A percentile compares a stretch with the other conserved stretches of the same genome.
These are phyloP conservation scores for Sminthurides bifidus DNA, from an alignment of 1,140 invertebrate genomes.

Conservation along the genomic window DNA sequence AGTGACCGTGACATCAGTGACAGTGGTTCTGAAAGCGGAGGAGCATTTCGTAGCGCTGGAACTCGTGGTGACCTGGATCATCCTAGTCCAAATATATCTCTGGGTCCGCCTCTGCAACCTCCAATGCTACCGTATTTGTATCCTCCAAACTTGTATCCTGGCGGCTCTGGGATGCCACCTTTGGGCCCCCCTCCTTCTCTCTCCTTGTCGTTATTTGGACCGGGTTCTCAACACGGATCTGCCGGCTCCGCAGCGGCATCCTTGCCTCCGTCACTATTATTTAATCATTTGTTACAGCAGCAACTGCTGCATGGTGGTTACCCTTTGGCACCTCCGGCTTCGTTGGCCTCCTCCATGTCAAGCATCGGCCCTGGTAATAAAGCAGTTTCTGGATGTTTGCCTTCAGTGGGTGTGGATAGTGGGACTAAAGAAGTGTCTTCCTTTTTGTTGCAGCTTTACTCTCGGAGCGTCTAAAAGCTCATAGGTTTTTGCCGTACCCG, in stretches of 20 bases:
- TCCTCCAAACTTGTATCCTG: slow-evolving; percentile 64
- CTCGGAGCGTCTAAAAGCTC: slow-evolving; percentile 44
- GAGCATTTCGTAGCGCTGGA: slow-evolving; percentile 47
- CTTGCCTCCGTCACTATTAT: slow-evolving; percentile 30
- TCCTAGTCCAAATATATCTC: slow-evolving; percentile 69
- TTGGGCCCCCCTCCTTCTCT: slow-evolving; percentile 41
- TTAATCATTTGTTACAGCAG: slow-evolving; percentile 31
- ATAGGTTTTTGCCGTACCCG: slow-evolving; percentile 73
- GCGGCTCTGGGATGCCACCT: slow-evolving; percentile 40
- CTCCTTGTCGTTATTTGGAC: slow-evolving; percentile 34
- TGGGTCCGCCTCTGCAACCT: slow-evolving; percentile 75
- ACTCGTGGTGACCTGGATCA: slow-evolving; percentile 55
- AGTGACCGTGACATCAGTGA: slow-evolving; percentile 33
- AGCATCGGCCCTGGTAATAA: slow-evolving; percentile 33
- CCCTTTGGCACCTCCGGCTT: slow-evolving; percentile 32
- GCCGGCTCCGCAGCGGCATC: slow-evolving; percentile 34
- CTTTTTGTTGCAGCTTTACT: slow-evolving; percentile 35
- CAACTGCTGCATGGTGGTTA: slow-evolving; percentile 32
- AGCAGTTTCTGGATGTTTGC: slow-evolving; percentile 3
- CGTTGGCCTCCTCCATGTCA: slow-evolving; percentile 33
- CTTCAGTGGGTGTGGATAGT: too few species aligned
- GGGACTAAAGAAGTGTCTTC: slow-evolving; percentile 13
- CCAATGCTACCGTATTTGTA: slow-evolving; percentile 78
- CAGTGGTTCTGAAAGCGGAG: slow-evolving; percentile 36
- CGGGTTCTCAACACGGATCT: slow-evolving; percentile 18